Conservation (phyloP, 2,888 invertebrate species). For the Drosophila colorata region DNA sequence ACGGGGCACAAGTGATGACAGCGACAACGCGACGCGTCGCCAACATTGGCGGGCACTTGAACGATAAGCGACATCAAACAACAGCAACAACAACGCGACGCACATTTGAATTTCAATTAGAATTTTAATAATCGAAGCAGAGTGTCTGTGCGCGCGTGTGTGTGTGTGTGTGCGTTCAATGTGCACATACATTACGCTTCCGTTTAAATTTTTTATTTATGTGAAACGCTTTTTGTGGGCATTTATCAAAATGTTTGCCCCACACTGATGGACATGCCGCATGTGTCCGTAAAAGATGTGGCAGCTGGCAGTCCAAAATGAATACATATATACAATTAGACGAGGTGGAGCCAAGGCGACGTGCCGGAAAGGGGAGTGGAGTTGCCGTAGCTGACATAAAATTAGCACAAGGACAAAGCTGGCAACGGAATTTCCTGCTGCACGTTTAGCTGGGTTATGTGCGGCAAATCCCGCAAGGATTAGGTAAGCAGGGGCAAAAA, state of each 20-base stretch:
- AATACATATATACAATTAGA: slow-evolving; percentile 73
- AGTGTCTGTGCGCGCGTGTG: slow-evolving; percentile 15
- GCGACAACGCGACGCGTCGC: slow-evolving; percentile 27
- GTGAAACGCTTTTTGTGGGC: slow-evolving; percentile 39
- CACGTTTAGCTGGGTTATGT: slow-evolving; percentile 10
- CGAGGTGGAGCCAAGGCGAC: background rate
- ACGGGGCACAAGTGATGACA: slow-evolving; percentile 33
- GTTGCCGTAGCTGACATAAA: slow-evolving; percentile 31
- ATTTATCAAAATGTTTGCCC: slow-evolving; percentile 66
- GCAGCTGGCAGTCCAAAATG: slow-evolving; percentile 50
- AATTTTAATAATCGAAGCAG: slow-evolving; percentile 76
- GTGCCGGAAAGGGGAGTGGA: background rate
- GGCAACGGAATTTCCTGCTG: slow-evolving; percentile 33
- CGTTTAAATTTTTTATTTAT: slow-evolving; percentile 57
- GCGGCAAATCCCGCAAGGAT: slow-evolving; percentile 65
- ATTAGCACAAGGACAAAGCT: slow-evolving; percentile 72
- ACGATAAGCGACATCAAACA: slow-evolving; percentile 55
- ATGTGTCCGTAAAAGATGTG: slow-evolving; percentile 23
- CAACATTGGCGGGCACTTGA: slow-evolving; percentile 36
- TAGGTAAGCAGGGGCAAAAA: slow-evolving; percentile 27
- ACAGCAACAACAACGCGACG: slow-evolving; percentile 35
- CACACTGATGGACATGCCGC: slow-evolving; percentile 61
- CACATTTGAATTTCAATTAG: slow-evolving; percentile 82
- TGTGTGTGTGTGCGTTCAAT: slow-evolving; percentile 43
- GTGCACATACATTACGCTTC: slow-evolving; percentile 67